Evolutionary conservation across 1,140 invertebrate species (phyloP), one percentile per base, ranked within the genome.

Genomic region (Ceratina japonica): DNA sequence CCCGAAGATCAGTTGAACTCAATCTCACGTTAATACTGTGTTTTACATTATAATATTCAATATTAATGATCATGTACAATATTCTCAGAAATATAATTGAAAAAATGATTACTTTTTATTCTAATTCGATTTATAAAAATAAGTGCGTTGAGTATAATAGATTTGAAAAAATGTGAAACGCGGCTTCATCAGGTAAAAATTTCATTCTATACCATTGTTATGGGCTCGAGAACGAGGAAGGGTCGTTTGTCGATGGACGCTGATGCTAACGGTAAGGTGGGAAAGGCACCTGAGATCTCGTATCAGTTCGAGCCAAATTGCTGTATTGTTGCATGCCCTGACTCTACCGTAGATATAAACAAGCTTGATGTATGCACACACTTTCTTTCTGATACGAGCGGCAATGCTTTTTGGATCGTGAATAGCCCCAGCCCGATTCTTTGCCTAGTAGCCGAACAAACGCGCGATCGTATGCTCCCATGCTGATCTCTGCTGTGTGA

Each of bases 231-330:
- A 8, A 20, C 49, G 62, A 20, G 76, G 49, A 51, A 75, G 77
- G 65, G 20, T 62, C 56, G 68, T 76, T 68, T 51, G 51, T 65
- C 16, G 68, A 64, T 77, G 58, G 62, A 20, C 20, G 31, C 2
- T 56, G 22, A 44, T 37, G 51, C 22, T 69, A 75, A 80, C 58
- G 70, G 77, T 69, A 84, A 82, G 85, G 64, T 68, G 52, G 61
- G 75, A 63, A 76, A 79, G 79, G 58, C 54, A 79, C 31, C 51
- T 66, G 79, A 87, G 86, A 87, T 87, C 81, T 78, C 65, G 64
- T 87, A 87, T 87, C 86, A 58, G 79, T 61, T 63, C 59, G 49
- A 65, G 71, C 81, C 87, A 88, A 87, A 88, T 88, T 88, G 87
- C 81, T 65, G 81, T 81, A 87, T 87, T 87, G 87, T 87, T 86